A percentile compares a stretch with the other conserved stretches of the same genome.
phyloP scores from a whole-genome alignment of 2,888 invertebrate species.

The Graphium colonna region DNA sequence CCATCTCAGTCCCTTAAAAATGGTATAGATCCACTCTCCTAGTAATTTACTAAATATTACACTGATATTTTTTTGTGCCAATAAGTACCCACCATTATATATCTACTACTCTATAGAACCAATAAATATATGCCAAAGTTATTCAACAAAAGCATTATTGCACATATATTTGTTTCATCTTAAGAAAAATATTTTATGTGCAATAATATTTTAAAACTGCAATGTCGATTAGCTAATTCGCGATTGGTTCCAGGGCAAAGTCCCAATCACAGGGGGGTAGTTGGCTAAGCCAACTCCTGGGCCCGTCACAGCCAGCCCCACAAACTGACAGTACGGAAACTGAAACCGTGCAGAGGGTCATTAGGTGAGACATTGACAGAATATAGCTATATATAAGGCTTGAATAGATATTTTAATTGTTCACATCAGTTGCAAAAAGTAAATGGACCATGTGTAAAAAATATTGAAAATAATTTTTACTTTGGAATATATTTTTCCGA shows the following conservation, averaged over 20 bases:
- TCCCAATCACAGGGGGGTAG: constrained; percentile 63
- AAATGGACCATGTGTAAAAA: neutral
- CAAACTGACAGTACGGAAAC: constrained; percentile 51
- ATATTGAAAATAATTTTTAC: neutral
- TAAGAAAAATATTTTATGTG: neutral
- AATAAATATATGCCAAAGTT: too few relatives aligned
- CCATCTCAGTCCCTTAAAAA: too few relatives aligned
- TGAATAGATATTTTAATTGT: constrained; percentile 3
- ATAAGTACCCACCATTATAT: too few relatives aligned
- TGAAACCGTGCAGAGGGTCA: constrained; percentile 62
- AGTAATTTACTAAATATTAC: too few relatives aligned
- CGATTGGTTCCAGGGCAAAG: constrained; percentile 73
- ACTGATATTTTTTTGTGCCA: too few relatives aligned
- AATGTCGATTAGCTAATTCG: constrained; percentile 32
- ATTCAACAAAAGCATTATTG: too few relatives aligned
- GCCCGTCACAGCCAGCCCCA: constrained; percentile 55
- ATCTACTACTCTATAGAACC: too few relatives aligned
- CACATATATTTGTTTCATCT: too few relatives aligned
- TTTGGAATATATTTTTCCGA: too few relatives aligned
- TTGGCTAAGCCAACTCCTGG: constrained; percentile 84
- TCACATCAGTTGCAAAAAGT: neutral
- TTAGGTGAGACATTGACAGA: constrained; percentile 64
- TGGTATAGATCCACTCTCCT: too few relatives aligned
- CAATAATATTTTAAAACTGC: neutral
- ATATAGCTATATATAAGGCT: constrained; percentile 5